Percentiles rank a stretch among this genome's conserved stretches.
Evolutionary conservation across 2,113 vertebrate species (phyloP).

Genomic region (Ursus arctos): DNA sequence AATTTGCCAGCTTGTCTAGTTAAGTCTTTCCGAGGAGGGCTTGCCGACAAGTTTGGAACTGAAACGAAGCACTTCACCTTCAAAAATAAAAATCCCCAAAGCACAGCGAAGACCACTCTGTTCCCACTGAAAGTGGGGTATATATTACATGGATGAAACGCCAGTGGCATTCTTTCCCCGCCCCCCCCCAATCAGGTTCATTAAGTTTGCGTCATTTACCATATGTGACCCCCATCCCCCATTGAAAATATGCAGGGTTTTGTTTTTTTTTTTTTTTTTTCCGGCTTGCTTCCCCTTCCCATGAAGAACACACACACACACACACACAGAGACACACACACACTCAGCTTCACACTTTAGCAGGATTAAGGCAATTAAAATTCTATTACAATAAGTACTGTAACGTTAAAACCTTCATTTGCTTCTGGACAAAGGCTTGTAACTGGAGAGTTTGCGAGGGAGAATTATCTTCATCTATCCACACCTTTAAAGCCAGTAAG

Average conservation of each 20-base stretch:
- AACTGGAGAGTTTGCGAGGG: constrained; percentile 86
- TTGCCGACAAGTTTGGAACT: background rate
- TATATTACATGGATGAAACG: background rate
- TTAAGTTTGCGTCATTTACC: constrained; percentile 55
- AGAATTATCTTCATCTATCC: constrained; percentile 88
- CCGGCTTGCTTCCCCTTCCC: background rate
- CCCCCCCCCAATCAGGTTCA: constrained; percentile 28
- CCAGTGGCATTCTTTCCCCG: background rate
- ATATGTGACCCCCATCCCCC: background rate
- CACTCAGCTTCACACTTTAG: constrained; percentile 78
- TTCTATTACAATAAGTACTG: constrained; percentile 86
- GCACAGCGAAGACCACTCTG: background rate
- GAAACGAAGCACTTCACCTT: background rate
- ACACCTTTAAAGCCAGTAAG: constrained; percentile 86
- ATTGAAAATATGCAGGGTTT: background rate
- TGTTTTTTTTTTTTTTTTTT: background rate
- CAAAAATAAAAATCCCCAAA: constrained; percentile 58
- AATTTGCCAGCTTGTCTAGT: constrained; percentile 68
- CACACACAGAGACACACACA: constrained; percentile 23
- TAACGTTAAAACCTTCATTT: constrained; percentile 86
- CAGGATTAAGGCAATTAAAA: constrained; percentile 87
- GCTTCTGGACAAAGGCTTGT: constrained; percentile 88
- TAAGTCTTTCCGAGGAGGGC: constrained; percentile 65
- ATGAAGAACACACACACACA: background rate
- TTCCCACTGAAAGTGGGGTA: background rate